Conservation (phyloP, 2,888 invertebrate genomes). For the Acronicta alni region DNA sequence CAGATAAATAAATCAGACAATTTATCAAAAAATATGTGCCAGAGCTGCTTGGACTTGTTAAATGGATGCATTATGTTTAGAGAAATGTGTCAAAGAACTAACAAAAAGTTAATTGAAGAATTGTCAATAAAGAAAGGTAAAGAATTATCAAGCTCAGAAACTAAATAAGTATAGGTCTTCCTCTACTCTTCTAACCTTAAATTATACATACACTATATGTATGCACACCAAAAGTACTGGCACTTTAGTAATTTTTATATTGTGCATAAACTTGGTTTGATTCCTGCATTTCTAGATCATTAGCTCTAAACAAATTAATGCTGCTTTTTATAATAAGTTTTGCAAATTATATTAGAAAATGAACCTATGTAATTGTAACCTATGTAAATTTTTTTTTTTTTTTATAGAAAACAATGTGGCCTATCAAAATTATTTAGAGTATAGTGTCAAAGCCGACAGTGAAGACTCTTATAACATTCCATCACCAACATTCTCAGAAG, state of each 20-base stretch:
- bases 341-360: too few species aligned
- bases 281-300: too few species aligned
- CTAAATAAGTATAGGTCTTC: too few species aligned
- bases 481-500: slow-evolving; percentile 73
- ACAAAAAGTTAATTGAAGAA: slow-evolving; percentile 70
- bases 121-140: slow-evolving; percentile 77
- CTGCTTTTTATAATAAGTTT: too few species aligned
- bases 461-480: slow-evolving; percentile 74
- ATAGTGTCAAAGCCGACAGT: slow-evolving; percentile 60
- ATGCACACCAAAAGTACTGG: too few species aligned
- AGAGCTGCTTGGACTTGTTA: slow-evolving; percentile 77
- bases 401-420: slow-evolving; percentile 56
- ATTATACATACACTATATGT: too few species aligned
- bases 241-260: too few species aligned
- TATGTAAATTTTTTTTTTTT: not conserved
- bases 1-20: slow-evolving; percentile 75
- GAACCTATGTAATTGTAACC: too few species aligned
- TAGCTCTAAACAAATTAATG: too few species aligned
- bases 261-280: too few species aligned
- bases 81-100: slow-evolving; percentile 78
- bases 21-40: slow-evolving; percentile 77
- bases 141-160: too few species aligned
- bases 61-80: slow-evolving; percentile 83
- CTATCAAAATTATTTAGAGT: slow-evolving; percentile 56
- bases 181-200: too few species aligned